Evolutionary conservation across 2,888 invertebrate species (phyloP).

Genomic region (Noctuana brunneofusca): DNA sequence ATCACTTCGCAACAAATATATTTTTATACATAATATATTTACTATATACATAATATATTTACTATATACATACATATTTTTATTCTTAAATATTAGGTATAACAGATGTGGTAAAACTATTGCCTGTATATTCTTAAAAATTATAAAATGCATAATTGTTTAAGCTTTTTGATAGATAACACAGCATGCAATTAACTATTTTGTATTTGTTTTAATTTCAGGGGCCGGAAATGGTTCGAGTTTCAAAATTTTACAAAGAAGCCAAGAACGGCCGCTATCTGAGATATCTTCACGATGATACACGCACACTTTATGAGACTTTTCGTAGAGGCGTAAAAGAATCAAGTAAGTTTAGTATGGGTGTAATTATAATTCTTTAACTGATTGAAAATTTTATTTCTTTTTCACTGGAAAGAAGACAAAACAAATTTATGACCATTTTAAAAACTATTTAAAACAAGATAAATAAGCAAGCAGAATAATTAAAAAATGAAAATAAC

Average conservation of each 20-base stretch:
- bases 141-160: neutral
- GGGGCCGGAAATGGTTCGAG: slow-evolving; percentile 94
- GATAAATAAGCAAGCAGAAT: too few species aligned
- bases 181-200: too few species aligned
- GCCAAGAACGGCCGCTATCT: slow-evolving; percentile 93
- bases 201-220: slow-evolving; percentile 74
- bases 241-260: slow-evolving; percentile 95
- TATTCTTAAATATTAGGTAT: too few species aligned
- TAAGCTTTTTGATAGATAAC: neutral
- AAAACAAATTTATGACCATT: too few species aligned
- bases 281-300: slow-evolving; percentile 92
- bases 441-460: too few species aligned
- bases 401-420: too few species aligned
- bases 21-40: slow-evolving; percentile 3
- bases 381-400: too few species aligned
- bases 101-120: too few species aligned
- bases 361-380: neutral
- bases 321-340: slow-evolving; percentile 96
- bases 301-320: slow-evolving; percentile 93
- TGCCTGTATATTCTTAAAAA: neutral
- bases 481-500: too few species aligned
- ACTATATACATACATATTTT: neutral
- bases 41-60: neutral
- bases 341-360: slow-evolving; percentile 87
- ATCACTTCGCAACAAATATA: slow-evolving; percentile 15